A percentile compares a stretch with the other conserved stretches of the same genome.
These are phyloP conservation scores for Melanotus villosus DNA, from an alignment of 2,888 invertebrate species.

Conservation along the genomic window DNA sequence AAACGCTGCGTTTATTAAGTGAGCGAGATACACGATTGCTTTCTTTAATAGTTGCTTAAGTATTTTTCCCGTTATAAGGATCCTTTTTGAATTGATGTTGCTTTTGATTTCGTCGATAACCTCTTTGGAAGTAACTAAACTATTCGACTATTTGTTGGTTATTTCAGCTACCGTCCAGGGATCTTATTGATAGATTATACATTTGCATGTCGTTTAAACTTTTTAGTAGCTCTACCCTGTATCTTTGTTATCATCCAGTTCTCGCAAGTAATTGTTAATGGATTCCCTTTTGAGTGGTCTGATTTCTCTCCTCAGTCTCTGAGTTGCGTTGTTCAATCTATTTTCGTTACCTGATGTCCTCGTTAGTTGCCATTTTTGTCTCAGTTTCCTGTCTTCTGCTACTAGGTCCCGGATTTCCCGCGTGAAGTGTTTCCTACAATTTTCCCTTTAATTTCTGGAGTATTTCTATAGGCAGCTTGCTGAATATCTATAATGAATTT, in stretches of 20 bases:
- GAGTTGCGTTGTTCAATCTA: background rate
- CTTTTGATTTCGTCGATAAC: background rate
- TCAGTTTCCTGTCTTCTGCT: too few relatives aligned
- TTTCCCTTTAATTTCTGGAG: too few relatives aligned
- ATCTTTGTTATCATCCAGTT: constrained; percentile 4
- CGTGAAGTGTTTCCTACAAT: too few relatives aligned
- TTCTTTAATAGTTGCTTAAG: too few relatives aligned
- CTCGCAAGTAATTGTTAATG: background rate
- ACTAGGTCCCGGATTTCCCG: too few relatives aligned
- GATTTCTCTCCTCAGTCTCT: background rate
- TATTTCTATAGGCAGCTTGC: too few relatives aligned
- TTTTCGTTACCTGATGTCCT: background rate
- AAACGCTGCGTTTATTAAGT: too few relatives aligned
- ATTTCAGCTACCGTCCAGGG: background rate
- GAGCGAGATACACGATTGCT: too few relatives aligned
- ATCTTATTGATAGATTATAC: background rate
- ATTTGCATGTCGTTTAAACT: background rate
- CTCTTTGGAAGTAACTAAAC: background rate
- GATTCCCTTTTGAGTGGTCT: background rate
- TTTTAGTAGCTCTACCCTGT: background rate
- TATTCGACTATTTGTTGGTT: constrained; percentile 1
- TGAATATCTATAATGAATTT: too few relatives aligned
- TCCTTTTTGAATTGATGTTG: background rate
- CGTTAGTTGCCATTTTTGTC: background rate
- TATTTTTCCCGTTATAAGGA: too few relatives aligned